Conservation (phyloP, 1,140 invertebrate genomes). For the Ostrea denselamellosa region DNA sequence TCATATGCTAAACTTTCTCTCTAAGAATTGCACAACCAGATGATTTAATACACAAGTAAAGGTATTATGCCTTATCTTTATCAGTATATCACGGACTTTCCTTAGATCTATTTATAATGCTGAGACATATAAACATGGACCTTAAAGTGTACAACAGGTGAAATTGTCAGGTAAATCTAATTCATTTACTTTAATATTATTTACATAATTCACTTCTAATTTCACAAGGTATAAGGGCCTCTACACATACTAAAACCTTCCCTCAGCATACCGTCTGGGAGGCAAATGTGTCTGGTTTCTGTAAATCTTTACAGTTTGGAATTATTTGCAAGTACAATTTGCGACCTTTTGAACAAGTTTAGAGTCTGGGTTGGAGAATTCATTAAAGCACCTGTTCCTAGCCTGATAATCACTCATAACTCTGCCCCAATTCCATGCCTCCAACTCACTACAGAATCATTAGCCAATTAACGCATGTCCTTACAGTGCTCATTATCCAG, state of each 20-base stretch:
- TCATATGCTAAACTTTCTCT: neutral
- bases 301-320: neutral
- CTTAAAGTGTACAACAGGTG: constrained; percentile 3
- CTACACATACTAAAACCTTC: neutral
- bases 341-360: constrained; percentile 17
- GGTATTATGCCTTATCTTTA: constrained; percentile 30
- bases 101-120: constrained; percentile 35
- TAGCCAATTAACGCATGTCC: neutral
- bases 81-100: constrained; percentile 29
- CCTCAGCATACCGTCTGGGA: neutral
- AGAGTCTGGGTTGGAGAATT: neutral
- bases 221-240: neutral
- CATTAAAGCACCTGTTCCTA: neutral
- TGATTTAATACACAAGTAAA: neutral
- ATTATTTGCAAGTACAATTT: constrained; percentile 25
- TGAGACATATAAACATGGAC: constrained; percentile 5
- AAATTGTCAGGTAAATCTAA: neutral
- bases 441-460: neutral
- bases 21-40: neutral
- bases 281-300: neutral
- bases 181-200: neutral
- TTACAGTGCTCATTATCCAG: neutral
- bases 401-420: neutral
- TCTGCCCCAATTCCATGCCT: neutral
- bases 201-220: neutral